phyloP scores from a whole-genome alignment of 2,113 vertebrate genomes.

The Sigmodon hispidus region DNA sequence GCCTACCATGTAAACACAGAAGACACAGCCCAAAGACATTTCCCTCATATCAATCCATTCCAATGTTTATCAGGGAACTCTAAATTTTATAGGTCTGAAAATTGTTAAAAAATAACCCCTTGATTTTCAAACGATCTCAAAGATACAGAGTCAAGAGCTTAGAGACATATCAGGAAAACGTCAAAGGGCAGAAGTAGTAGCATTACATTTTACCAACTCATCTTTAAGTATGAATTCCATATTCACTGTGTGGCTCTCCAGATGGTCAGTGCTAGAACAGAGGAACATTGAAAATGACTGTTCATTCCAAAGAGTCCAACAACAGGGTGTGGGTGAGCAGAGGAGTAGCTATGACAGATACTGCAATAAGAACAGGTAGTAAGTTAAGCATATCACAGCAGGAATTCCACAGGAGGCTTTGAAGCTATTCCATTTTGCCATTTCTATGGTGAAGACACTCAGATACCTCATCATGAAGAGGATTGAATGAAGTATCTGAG shows the following conservation, averaged over 20 bases:
- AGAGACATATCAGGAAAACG: slow-evolving; percentile 14
- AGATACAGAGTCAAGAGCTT: background rate
- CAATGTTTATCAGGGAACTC: slow-evolving; percentile 38
- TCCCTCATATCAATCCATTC: slow-evolving; percentile 12
- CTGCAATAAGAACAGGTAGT: background rate
- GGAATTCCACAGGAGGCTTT: background rate
- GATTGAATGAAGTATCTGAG: background rate
- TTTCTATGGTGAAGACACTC: background rate
- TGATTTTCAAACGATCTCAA: slow-evolving; percentile 50
- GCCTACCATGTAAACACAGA: slow-evolving; percentile 26
- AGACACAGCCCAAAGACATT: slow-evolving; percentile 31
- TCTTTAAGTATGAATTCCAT: background rate
- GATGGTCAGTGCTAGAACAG: background rate
- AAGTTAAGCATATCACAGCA: background rate
- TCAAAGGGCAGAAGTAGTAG: background rate
- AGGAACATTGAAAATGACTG: background rate
- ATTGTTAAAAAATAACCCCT: slow-evolving; percentile 43
- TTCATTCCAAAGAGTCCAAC: background rate
- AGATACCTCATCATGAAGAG: background rate
- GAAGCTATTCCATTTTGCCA: background rate
- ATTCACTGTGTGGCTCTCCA: background rate
- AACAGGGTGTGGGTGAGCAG: background rate
- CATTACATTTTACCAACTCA: background rate
- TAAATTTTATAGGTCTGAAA: slow-evolving; percentile 61
- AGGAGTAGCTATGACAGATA: background rate